Conservation (phyloP, 2,797 vertebrate genomes). For the Cyprinodon diabolis region DNA sequence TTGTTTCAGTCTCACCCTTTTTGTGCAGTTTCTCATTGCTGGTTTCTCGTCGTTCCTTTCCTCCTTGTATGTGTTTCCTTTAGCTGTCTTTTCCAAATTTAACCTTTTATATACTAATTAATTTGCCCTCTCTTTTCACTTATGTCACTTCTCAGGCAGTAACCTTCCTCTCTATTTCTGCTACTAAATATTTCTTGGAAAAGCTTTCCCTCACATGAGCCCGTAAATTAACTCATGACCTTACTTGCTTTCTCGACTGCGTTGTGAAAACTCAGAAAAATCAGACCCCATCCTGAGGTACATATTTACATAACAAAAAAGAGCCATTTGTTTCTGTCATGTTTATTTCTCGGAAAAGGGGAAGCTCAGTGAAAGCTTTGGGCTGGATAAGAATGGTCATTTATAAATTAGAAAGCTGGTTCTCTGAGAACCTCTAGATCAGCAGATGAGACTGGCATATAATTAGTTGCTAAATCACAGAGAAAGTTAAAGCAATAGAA, state of each 20-base stretch:
- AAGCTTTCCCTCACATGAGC: slow-evolving; percentile 5
- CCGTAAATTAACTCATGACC: background rate
- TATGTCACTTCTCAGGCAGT: background rate
- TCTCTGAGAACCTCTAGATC: background rate
- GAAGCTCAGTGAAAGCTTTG: slow-evolving; percentile 22
- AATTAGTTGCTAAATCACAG: background rate
- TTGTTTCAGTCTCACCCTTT: too few relatives aligned
- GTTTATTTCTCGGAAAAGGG: slow-evolving; percentile 40
- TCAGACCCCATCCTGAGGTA: slow-evolving; percentile 9
- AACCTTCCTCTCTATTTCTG: background rate
- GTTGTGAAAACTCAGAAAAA: slow-evolving; percentile 7
- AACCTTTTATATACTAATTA: background rate
- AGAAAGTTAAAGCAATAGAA: background rate
- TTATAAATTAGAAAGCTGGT: background rate
- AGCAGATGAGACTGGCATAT: background rate
- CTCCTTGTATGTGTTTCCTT: background rate
- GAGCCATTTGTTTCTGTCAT: slow-evolving; percentile 8
- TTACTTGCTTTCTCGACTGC: slow-evolving; percentile 5
- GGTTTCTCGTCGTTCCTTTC: too few relatives aligned
- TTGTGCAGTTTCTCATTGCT: too few relatives aligned
- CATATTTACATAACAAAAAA: slow-evolving; percentile 8
- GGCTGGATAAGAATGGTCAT: background rate
- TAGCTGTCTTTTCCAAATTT: background rate
- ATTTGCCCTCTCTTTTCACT: too few relatives aligned
- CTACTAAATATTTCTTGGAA: slow-evolving; percentile 8